phyloP scores from a whole-genome alignment of 2,797 vertebrate species.

The Acanthiza pusilla region DNA sequence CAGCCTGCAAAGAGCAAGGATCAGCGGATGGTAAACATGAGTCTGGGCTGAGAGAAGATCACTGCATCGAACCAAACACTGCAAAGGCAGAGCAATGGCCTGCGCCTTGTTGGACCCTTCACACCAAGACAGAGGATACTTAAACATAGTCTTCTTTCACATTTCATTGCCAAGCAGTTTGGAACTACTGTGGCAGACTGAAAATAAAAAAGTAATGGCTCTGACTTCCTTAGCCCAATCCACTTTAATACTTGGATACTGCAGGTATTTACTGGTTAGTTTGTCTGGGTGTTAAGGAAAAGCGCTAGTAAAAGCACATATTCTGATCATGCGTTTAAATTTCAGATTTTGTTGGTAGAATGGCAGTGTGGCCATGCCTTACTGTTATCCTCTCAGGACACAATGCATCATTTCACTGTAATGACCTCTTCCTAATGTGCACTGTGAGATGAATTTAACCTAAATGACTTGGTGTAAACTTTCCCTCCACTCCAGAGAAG shows the following conservation, averaged over 20 bases:
- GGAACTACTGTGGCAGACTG: not conserved
- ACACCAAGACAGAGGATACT: slow-evolving; percentile 48
- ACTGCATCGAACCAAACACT: not conserved
- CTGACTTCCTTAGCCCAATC: not conserved
- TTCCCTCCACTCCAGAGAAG: not conserved
- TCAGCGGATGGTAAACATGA: slow-evolving; percentile 30
- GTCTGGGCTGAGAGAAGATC: slow-evolving; percentile 29
- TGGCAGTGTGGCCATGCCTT: not conserved
- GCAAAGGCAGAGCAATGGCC: slow-evolving; percentile 35
- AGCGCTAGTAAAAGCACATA: not conserved
- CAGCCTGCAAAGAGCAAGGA: slow-evolving; percentile 36
- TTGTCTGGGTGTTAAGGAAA: not conserved
- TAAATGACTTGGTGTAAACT: not conserved
- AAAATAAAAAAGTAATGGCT: not conserved
- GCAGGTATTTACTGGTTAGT: not conserved
- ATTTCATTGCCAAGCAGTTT: not conserved
- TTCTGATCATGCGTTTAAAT: not conserved
- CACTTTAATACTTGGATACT: not conserved
- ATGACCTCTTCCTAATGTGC: not conserved
- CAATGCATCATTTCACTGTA: not conserved
- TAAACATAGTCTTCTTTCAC: not conserved
- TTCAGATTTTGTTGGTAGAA: not conserved
- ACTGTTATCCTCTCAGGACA: not conserved
- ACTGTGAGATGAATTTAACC: not conserved
- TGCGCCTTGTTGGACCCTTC: slow-evolving; percentile 50